phyloP scores from a whole-genome alignment of 2,888 invertebrate species.

The Lithophane ornitopus region DNA sequence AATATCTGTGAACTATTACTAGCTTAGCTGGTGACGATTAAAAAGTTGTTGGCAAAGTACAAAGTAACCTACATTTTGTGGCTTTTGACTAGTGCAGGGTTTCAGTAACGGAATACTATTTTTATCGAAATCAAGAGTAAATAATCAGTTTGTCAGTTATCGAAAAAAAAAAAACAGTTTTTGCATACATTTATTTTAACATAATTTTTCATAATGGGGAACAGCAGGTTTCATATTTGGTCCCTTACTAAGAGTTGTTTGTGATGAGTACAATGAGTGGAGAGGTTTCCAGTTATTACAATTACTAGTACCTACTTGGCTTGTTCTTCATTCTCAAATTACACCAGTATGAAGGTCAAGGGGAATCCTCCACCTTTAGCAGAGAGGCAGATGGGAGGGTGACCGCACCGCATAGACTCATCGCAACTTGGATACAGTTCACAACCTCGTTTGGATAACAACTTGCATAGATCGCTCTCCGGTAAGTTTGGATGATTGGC shows the following conservation, averaged over 20 bases:
- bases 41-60: background rate
- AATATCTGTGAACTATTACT: background rate
- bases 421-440: conserved; percentile 62
- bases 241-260: background rate
- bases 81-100: background rate
- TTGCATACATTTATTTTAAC: background rate
- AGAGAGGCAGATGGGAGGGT: conserved; percentile 26
- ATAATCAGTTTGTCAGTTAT: background rate
- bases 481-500: conserved; percentile 26
- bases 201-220: background rate
- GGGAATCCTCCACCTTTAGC: background rate
- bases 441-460: conserved; percentile 57
- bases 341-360: conserved; percentile 21
- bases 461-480: conserved; percentile 40
- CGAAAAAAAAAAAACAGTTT: background rate
- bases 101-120: background rate
- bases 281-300: background rate
- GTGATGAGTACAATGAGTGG: background rate
- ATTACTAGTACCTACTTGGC: background rate
- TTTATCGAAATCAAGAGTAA: background rate
- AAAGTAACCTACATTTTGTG: background rate
- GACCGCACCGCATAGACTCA: conserved; percentile 39
- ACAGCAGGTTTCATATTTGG: background rate
- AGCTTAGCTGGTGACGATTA: background rate
- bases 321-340: background rate